Evolutionary conservation across 1,140 invertebrate genomes (phyloP), one percentile per base, ranked within the genome.

Genomic region (Bradysia coprophila): DNA sequence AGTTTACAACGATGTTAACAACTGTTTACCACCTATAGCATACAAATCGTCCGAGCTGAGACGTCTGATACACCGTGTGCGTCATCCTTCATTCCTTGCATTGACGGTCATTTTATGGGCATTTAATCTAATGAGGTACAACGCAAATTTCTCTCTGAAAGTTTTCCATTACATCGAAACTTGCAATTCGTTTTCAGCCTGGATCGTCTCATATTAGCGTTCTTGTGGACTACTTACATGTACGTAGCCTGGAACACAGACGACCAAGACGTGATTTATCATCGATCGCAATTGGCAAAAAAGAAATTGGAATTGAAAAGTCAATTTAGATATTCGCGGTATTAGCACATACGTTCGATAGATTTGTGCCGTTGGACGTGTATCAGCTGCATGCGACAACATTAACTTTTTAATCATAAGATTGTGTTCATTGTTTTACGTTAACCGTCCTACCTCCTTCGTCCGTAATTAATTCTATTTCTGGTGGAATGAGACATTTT

Each of bases 171-270:
- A 16, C 18, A 28, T 41, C 8, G 10, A 28, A 13, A 15, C 28
- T 41, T 41, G 3, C 19, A n/a, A 18, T 24, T 15, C 15, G 15
- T 20, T 41, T 45, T 58, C 45, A 65, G 63, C 22, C 39, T 67
- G 23, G 69, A 71, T 50, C 56, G 68, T 28, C 47, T 69, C 16
- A 28, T 71, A 32, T 43, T 71, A 40, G 59, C 66, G 21, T 48
- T 48, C 3, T 42, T 69, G 37, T 48, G 71, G 1, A 66, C 65
- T 8, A 24, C 57, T 4, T 71, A 70, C 15, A 71, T 71, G 69
- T 49, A 59, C 21, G 28, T 63, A 21, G 66, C 65, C 44, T 71
- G 69, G 69, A 62, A 54, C n/a, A 64, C 68, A 4, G 67, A 71
- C 49, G 40, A 55, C 3, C 51, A 54, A 6, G 68, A 71, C 52